Conservation (phyloP, 1,140 invertebrate genomes). For the Saccostrea cuccullata region DNA sequence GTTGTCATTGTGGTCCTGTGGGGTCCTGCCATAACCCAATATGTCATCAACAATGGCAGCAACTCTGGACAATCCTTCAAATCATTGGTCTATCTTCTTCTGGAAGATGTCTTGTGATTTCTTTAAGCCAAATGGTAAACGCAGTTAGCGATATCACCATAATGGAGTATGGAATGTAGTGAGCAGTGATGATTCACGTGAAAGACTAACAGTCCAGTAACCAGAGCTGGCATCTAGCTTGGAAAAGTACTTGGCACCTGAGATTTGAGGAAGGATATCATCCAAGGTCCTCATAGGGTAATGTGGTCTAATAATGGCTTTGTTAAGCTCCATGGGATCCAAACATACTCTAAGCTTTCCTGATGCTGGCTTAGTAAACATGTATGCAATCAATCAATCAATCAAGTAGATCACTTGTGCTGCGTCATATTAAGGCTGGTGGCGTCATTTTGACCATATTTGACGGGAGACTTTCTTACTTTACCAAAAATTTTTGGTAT, state of each 20-base stretch:
- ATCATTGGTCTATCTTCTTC: slow-evolving; percentile 66
- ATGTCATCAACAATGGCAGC: no score
- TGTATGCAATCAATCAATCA: no score
- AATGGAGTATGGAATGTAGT: no score
- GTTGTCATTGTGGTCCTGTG: slow-evolving; percentile 58
- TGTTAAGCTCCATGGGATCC: slow-evolving; percentile 80
- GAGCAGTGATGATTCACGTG: no score
- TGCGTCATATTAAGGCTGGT: no score
- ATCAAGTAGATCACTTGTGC: no score
- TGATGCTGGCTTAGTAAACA: background rate
- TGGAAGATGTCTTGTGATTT: slow-evolving; percentile 65
- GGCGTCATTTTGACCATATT: no score
- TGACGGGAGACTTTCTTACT: no score
- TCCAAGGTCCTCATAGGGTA: slow-evolving; percentile 56
- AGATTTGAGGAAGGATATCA: slow-evolving; percentile 46
- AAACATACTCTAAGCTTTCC: slow-evolving; percentile 74
- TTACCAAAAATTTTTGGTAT: no score
- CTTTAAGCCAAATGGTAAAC: slow-evolving; percentile 54
- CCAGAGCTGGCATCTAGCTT: slow-evolving; percentile 58
- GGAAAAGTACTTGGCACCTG: slow-evolving; percentile 49
- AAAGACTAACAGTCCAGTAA: no score
- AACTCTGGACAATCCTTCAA: slow-evolving; percentile 70
- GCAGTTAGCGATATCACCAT: slow-evolving; percentile 44
- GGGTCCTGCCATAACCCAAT: slow-evolving; percentile 67
- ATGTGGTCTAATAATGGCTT: slow-evolving; percentile 72